These are phyloP conservation scores for Oostethus manadensis DNA, from an alignment of 2,113 vertebrate genomes.

Conservation along the genomic window DNA sequence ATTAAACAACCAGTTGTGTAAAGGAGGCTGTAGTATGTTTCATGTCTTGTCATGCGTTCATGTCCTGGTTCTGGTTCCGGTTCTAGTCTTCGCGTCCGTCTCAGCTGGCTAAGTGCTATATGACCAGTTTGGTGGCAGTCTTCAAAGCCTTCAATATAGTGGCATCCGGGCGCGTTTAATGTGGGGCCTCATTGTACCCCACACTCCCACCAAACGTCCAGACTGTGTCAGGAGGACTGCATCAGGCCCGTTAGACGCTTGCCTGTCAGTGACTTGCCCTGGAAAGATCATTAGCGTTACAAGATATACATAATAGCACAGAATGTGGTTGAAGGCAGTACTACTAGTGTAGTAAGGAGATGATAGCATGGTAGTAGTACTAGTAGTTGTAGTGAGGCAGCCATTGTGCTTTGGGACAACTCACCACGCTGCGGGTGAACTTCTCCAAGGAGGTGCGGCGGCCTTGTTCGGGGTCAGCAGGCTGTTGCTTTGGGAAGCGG, in stretches of 20 bases:
- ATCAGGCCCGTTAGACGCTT: constrained; percentile 95
- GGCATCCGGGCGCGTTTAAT: constrained; percentile 23
- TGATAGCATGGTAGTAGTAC: constrained; percentile 23
- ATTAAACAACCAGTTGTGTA: constrained; percentile 13
- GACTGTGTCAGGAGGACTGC: constrained; percentile 89
- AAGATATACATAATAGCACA: not conserved
- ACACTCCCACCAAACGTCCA: not conserved
- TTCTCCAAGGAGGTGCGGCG: constrained; percentile 98
- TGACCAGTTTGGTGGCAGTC: constrained; percentile 31
- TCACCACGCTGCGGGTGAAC: constrained; percentile 97
- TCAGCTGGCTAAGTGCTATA: constrained; percentile 18
- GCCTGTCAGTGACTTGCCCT: constrained; percentile 93
- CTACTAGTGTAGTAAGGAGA: constrained; percentile 41
- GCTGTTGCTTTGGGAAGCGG: constrained; percentile 65
- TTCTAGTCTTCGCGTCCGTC: constrained; percentile 11
- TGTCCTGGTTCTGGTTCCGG: constrained; percentile 22
- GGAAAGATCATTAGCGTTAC: constrained; percentile 31
- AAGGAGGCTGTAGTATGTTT: constrained; percentile 37
- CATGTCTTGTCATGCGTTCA: constrained; percentile 37
- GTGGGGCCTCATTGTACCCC: constrained; percentile 21
- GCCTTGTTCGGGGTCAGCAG: constrained; percentile 93
- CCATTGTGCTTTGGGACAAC: constrained; percentile 69
- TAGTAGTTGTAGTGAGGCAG: constrained; percentile 44
- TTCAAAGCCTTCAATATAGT: constrained; percentile 29
- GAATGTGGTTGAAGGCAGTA: too few relatives aligned